These are phyloP conservation scores for Sprattus sprattus DNA, from an alignment of 2,113 vertebrate genomes.

Conservation along the genomic window DNA sequence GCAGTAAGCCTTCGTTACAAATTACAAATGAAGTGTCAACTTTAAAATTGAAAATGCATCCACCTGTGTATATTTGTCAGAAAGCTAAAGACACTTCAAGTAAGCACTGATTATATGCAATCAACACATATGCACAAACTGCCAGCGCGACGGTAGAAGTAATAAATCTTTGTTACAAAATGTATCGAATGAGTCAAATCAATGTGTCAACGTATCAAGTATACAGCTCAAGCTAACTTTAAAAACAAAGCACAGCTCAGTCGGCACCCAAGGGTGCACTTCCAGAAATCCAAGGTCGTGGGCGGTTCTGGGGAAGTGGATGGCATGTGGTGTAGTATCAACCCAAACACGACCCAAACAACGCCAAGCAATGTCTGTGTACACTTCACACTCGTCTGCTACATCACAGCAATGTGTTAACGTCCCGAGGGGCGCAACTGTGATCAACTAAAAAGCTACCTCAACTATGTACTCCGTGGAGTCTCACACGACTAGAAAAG, in stretches of 20 bases:
- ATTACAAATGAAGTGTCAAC: neutral
- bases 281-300: neutral
- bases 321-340: neutral
- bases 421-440: neutral
- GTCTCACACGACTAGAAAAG: neutral
- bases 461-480: neutral
- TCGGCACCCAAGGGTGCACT: neutral
- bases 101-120: too few species aligned
- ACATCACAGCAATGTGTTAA: neutral
- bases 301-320: neutral
- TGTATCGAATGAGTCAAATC: neutral
- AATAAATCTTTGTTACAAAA: neutral
- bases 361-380: neutral
- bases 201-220: neutral
- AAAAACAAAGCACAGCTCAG: neutral
- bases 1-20: neutral
- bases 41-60: too few species aligned
- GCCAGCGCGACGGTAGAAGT: neutral
- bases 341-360: conserved; percentile 10
- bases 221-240: neutral
- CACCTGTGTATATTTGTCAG: too few species aligned
- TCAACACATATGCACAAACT: too few species aligned
- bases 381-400: neutral
- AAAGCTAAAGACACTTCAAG: too few species aligned
- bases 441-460: neutral